These are phyloP conservation scores for Ibidorhyncha struthersii DNA, from an alignment of 2,113 vertebrate species.

Conservation along the genomic window DNA sequence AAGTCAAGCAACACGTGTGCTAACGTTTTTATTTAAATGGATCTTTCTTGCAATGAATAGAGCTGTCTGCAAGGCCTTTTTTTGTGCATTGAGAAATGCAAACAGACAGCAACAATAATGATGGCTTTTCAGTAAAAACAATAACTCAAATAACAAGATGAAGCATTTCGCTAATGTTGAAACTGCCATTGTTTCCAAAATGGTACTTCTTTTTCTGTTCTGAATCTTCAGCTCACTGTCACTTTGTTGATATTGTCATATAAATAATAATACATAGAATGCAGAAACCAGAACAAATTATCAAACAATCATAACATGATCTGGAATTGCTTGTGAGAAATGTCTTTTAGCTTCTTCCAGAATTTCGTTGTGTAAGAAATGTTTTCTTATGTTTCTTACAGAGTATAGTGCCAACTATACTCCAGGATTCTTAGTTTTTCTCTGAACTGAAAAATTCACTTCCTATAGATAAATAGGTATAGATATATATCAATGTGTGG, in stretches of 20 bases:
- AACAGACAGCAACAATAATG: not conserved
- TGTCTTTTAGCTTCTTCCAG: not conserved
- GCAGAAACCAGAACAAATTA: not conserved
- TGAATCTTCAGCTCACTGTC: not conserved
- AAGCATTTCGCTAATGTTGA: not conserved
- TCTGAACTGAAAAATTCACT: not conserved
- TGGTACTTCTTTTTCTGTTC: not conserved
- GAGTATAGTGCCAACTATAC: not conserved
- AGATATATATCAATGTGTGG: not conserved
- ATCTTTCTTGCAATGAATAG: not conserved
- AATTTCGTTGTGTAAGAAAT: not conserved
- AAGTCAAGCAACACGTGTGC: not conserved
- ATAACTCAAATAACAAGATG: not conserved
- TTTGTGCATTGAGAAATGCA: not conserved
- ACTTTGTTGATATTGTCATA: not conserved
- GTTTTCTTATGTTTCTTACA: no score
- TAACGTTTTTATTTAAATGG: not conserved
- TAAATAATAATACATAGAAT: not conserved
- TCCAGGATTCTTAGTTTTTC: not conserved
- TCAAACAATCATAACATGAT: not conserved
- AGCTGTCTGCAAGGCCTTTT: not conserved
- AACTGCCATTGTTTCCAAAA: not conserved
- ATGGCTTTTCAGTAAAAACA: not conserved
- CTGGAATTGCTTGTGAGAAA: not conserved
- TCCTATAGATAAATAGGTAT: not conserved